phyloP scores from a whole-genome alignment of 2,888 invertebrate genomes.

The Drosophila longiperda region DNA sequence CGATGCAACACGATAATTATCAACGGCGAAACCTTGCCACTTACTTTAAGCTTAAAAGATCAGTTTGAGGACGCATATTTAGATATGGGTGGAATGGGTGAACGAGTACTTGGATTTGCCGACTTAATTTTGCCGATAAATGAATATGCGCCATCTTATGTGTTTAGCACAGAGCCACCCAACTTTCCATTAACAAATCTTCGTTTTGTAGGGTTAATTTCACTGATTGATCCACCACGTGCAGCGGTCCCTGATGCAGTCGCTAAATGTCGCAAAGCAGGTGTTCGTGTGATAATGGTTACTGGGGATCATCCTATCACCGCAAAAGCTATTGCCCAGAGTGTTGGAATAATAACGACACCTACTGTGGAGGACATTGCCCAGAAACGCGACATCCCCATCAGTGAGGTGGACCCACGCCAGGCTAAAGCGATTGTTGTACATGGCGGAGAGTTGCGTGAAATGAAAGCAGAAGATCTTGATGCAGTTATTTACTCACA shows the following conservation, averaged over 20 bases:
- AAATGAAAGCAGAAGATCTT: constrained; percentile 92
- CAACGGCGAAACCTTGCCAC: constrained; percentile 87
- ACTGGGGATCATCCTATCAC: constrained; percentile 98
- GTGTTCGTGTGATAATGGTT: constrained; percentile 98
- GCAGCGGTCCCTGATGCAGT: constrained; percentile 98
- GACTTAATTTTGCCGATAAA: constrained; percentile 94
- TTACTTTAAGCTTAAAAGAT: constrained; percentile 88
- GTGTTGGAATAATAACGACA: constrained; percentile 96
- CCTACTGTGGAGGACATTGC: constrained; percentile 97
- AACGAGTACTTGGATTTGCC: constrained; percentile 95
- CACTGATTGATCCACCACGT: constrained; percentile 95
- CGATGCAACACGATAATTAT: constrained; percentile 95
- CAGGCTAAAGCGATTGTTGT: constrained; percentile 96
- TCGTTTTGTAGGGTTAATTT: constrained; percentile 94
- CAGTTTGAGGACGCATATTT: constrained; percentile 96
- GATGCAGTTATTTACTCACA: constrained; percentile 96
- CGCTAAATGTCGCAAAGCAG: constrained; percentile 97
- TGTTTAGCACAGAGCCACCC: constrained; percentile 91
- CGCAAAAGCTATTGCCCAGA: constrained; percentile 96
- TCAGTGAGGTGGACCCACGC: constrained; percentile 93
- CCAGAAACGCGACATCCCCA: constrained; percentile 93
- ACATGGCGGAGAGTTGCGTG: constrained; percentile 94
- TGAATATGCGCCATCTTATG: constrained; percentile 95
- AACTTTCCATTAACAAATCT: constrained; percentile 87
- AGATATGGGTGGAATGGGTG: constrained; percentile 94